Conservation (phyloP, 2,797 vertebrate genomes). For the Nannoperca obscura region DNA sequence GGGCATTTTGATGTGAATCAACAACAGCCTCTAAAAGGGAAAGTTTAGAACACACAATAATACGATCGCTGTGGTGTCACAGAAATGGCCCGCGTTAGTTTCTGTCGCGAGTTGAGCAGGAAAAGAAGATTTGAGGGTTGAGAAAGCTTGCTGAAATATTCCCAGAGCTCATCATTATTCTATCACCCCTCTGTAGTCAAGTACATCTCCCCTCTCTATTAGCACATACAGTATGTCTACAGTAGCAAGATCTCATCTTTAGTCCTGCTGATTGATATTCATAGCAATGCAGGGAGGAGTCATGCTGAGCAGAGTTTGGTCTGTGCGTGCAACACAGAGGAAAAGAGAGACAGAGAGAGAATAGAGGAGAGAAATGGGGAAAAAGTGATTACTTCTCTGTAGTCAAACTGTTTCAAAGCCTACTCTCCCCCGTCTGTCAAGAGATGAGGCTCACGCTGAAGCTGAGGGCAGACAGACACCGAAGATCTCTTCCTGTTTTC, state of each 20-base stretch:
- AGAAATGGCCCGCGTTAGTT: conserved; percentile 42
- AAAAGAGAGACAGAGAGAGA: conserved; percentile 23
- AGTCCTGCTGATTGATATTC: conserved; percentile 64
- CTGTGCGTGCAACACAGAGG: conserved; percentile 32
- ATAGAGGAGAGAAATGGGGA: conserved; percentile 24
- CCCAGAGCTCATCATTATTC: conserved; percentile 67
- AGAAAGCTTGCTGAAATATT: conserved; percentile 49
- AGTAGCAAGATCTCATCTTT: conserved; percentile 49
- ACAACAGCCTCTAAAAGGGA: conserved; percentile 37
- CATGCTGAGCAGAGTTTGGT: conserved; percentile 52
- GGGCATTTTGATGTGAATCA: conserved; percentile 64
- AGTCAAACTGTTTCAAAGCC: conserved; percentile 68
- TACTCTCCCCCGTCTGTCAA: conserved; percentile 54
- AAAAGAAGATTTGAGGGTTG: conserved; percentile 52
- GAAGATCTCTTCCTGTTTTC: conserved; percentile 72
- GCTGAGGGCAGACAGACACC: conserved; percentile 54
- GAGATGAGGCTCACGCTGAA: conserved; percentile 58
- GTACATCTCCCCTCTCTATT: conserved; percentile 44
- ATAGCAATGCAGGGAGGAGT: conserved; percentile 43
- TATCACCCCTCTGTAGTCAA: conserved; percentile 43
- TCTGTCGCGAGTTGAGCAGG: conserved; percentile 38
- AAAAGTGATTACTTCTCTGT: conserved; percentile 61
- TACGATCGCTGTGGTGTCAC: conserved; percentile 19
- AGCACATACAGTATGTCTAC: conserved; percentile 54
- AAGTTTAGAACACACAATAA: conserved; percentile 47